Evolutionary conservation across 2,888 invertebrate genomes (phyloP).

Genomic region (Mactromeris polynyma): DNA sequence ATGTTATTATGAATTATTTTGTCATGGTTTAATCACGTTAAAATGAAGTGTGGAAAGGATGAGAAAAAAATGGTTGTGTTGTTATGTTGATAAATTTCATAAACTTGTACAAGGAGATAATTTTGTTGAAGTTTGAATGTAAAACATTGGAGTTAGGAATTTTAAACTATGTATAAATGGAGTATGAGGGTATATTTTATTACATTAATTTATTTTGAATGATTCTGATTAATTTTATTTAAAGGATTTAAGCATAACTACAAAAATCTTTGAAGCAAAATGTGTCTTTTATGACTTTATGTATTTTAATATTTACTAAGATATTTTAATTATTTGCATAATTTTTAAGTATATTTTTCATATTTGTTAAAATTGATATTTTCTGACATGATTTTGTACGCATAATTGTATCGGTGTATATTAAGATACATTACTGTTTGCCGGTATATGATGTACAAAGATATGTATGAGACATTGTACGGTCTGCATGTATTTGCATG

Average conservation of each 20-base stretch:
- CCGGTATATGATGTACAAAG: neutral
- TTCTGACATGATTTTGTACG: too few species aligned
- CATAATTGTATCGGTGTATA: neutral
- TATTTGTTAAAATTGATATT: too few species aligned
- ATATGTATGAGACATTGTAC: neutral
- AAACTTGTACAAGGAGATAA: neutral
- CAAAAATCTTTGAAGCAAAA: too few species aligned
- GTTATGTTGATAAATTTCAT: neutral
- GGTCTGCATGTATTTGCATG: slow-evolving; percentile 45
- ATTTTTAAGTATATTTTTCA: neutral
- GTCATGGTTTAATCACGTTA: neutral
- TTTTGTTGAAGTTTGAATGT: neutral
- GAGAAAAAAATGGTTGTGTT: neutral
- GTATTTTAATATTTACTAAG: too few species aligned
- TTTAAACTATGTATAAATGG: neutral
- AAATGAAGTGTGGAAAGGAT: neutral
- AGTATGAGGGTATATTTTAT: neutral
- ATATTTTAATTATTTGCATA: neutral
- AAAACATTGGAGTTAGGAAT: neutral
- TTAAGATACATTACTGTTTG: neutral
- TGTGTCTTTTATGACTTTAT: too few species aligned
- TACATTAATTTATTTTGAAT: neutral
- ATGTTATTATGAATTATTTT: slow-evolving; percentile 2
- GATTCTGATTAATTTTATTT: neutral
- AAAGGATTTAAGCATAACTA: neutral